Evolutionary conservation across 2,888 invertebrate genomes (phyloP).

Genomic region (Deroplatys truncata): DNA sequence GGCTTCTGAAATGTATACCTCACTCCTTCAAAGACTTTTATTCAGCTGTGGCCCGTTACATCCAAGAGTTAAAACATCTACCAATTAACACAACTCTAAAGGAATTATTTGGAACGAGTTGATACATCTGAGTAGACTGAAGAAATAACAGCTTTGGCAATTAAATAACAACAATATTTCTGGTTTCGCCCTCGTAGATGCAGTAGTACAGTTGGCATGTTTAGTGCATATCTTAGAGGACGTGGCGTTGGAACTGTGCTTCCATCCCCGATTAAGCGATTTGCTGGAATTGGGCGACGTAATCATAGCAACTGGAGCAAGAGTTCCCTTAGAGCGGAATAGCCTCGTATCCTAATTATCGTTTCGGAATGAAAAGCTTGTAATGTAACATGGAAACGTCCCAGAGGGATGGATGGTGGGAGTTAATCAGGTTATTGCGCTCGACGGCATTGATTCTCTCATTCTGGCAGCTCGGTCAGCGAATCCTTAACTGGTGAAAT

Average conservation of each 20-base stretch:
- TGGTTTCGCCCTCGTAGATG: too few species aligned
- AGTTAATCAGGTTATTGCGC: not conserved
- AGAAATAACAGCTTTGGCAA: too few species aligned
- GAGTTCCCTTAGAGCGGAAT: not conserved
- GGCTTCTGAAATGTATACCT: too few species aligned
- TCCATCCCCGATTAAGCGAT: not conserved
- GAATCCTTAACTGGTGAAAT: not conserved
- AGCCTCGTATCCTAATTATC: not conserved
- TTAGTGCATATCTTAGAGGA: too few species aligned
- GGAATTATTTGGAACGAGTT: too few species aligned
- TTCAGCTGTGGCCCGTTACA: too few species aligned
- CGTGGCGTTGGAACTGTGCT: not conserved
- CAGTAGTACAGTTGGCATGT: too few species aligned
- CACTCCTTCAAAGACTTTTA: too few species aligned
- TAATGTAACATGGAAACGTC: not conserved
- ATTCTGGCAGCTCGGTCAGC: not conserved
- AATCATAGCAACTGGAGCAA: not conserved
- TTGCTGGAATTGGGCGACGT: not conserved
- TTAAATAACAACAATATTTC: too few species aligned
- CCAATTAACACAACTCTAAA: too few species aligned
- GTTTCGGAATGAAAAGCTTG: not conserved
- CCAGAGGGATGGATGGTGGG: not conserved
- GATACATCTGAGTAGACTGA: too few species aligned
- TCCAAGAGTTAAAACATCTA: too few species aligned
- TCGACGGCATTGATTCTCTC: not conserved